phyloP scores from a whole-genome alignment of 2,113 vertebrate genomes.

The Myrmophylax atrothorax region DNA sequence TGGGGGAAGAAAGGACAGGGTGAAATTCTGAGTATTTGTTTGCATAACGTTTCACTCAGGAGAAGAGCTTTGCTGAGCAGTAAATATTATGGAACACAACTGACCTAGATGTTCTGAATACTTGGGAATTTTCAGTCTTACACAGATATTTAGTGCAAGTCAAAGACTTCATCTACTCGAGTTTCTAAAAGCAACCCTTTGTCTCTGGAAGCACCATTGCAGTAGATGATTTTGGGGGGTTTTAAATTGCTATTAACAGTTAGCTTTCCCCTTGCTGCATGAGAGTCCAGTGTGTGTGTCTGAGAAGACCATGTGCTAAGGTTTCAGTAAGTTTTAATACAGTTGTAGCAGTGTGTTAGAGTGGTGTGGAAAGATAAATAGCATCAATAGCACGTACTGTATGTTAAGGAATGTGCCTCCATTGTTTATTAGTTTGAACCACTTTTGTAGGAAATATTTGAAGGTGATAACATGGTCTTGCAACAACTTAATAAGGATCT shows the following conservation, averaged over 20 bases:
- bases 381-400: constrained; percentile 38
- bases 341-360: neutral
- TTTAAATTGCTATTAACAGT: neutral
- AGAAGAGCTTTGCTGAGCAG: neutral
- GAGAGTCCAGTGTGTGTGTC: neutral
- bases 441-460: constrained; percentile 60
- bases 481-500: constrained; percentile 44
- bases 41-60: neutral
- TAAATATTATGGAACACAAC: neutral
- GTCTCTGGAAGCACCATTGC: neutral
- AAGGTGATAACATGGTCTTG: constrained; percentile 65
- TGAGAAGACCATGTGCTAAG: constrained; percentile 15
- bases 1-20: neutral
- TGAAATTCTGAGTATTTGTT: neutral
- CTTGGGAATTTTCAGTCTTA: neutral
- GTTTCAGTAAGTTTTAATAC: neutral
- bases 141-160: neutral
- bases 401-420: constrained; percentile 52
- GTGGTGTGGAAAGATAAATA: constrained; percentile 39
- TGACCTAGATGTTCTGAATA: neutral
- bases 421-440: constrained; percentile 51
- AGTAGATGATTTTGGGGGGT: neutral
- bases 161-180: neutral
- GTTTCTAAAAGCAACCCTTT: neutral
- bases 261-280: neutral